Conservation (phyloP, 30 jellyfish, hydroid and myxozoan species). For the Clytia hemisphaerica region DNA sequence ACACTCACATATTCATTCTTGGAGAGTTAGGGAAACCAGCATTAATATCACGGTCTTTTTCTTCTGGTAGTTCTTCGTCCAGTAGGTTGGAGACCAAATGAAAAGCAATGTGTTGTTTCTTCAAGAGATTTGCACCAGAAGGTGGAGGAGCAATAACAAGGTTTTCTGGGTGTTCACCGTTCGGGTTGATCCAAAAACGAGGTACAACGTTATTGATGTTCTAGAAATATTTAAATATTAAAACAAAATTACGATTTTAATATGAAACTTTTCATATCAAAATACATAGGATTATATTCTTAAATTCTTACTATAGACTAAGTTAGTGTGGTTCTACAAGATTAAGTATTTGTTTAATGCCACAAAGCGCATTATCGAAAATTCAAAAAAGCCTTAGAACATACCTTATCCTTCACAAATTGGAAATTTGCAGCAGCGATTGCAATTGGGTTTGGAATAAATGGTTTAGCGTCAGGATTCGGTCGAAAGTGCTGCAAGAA, state of each 20-base stretch:
- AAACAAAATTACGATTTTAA: neutral
- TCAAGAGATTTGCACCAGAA: conserved; percentile 30
- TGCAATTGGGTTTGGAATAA: conserved; percentile 35
- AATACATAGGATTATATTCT: no score
- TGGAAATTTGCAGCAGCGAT: conserved; percentile 6
- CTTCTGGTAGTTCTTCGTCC: conserved; percentile 91
- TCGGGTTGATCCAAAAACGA: conserved; percentile 27
- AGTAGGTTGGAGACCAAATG: conserved; percentile 75
- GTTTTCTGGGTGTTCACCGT: conserved; percentile 19
- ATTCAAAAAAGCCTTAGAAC: no score
- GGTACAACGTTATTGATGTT: conserved; percentile 2
- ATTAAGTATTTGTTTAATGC: no score
- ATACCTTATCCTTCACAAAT: conserved; percentile 34
- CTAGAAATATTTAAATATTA: conserved; percentile 21
- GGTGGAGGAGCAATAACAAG: conserved; percentile 44
- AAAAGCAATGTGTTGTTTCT: conserved; percentile 85
- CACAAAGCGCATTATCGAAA: no score
- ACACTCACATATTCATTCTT: no score
- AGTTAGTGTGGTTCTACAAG: no score
- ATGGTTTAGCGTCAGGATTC: conserved; percentile 70
- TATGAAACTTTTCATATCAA: no score
- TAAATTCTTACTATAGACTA: no score
- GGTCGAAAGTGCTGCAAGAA: conserved; percentile 40
- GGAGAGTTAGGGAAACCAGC: no score
- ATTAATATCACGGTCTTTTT: conserved; percentile 23